Evolutionary conservation across 2,113 vertebrate genomes (phyloP).

Genomic region (Podiceps cristatus): DNA sequence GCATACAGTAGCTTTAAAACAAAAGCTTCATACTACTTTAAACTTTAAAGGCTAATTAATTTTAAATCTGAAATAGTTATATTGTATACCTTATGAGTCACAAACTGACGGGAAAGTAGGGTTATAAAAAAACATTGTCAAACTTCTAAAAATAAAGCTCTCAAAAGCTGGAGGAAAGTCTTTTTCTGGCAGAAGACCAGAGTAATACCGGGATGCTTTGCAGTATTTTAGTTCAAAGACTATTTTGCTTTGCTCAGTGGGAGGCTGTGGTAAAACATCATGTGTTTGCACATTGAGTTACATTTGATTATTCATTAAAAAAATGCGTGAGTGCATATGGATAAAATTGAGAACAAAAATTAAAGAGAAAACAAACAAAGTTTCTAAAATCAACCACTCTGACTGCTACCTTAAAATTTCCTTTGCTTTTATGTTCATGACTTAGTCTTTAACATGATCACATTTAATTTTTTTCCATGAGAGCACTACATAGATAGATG

Average conservation of each 20-base stretch:
- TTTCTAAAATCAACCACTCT: neutral
- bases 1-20: neutral
- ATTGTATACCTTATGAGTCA: neutral
- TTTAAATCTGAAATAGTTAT: neutral
- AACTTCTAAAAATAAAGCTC: neutral
- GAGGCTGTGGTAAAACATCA: neutral
- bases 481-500: neutral
- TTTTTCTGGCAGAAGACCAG: slow-evolving; percentile 5
- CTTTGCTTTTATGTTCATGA: neutral
- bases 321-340: neutral
- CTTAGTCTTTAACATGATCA: neutral
- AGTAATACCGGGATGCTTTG: neutral
- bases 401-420: neutral
- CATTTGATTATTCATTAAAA: neutral
- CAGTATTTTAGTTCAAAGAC: neutral
- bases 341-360: neutral
- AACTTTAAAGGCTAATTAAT: neutral
- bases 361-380: neutral
- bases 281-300: neutral
- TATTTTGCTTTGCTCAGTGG: neutral
- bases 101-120: neutral
- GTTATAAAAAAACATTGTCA: neutral
- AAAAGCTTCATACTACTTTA: neutral
- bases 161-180: neutral
- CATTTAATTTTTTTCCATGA: neutral